Base-by-base conservation (phyloP, 2,797 vertebrate genomes). In the Rhynchotus rufescens region DNA sequence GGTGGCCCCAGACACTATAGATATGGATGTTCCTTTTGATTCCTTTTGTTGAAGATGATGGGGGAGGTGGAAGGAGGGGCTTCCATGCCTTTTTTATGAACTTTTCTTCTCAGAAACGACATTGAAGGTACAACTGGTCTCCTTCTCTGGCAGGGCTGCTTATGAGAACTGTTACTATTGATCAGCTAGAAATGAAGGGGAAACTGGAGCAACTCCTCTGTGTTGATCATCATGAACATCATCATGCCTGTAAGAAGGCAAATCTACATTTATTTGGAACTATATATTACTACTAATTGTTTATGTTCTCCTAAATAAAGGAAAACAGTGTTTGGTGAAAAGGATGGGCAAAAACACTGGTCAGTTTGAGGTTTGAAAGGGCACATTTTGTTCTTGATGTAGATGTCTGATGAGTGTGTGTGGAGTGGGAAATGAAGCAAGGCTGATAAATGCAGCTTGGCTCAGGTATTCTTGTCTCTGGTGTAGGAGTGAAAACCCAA, bases 111-210 rank as follows among this genome's bases (percentile, higher is more conserved):
- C 74, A 88, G 45, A 34, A 47, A n/a, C 62, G 68, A 40, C 0
- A 9, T 45, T 54, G 40, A 56, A 52, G 34, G 54, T 34, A 19
- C n/a, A 49, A 40, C 42, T 47, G 72, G 23, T 83, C 25, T 52
- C 51, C 23, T 25, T 51, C 25, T 52, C 77, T 51, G 73, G 68
- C 47, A 4, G 60, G 42, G 32, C 8, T 89, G 44, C 80, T 73
- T 49, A n/a, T 16, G 69, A 89, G 85, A 87, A 22, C 65, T 7
- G 0, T 92, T 77, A 47, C 26, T 92, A 79, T 64, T 89, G 77
- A 77, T 93, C 51, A 84, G 67, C 71, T 80, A 72, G 80, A 89
- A 86, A 86, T n/a, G 26, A 92, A 45, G 77, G 52, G 54, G 73
- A 66, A 90, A 51, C 66, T 87, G 73, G 49, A 92, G 69, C 62